Conservation (phyloP, 2,113 vertebrate species). For the Athene noctua region DNA sequence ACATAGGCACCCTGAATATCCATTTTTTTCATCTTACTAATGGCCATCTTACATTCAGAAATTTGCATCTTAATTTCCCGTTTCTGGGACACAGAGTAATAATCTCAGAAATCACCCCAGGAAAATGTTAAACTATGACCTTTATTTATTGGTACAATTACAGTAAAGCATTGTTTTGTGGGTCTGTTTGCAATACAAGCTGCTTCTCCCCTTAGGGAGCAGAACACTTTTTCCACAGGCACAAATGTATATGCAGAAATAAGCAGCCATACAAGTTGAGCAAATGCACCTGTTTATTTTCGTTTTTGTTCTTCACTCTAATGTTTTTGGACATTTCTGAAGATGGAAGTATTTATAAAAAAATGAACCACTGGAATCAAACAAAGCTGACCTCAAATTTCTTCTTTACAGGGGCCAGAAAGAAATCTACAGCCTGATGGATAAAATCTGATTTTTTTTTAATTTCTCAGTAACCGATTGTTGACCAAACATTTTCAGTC, state of each 20-base stretch:
- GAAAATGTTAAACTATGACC: neutral
- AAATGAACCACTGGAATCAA: neutral
- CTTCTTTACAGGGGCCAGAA: neutral
- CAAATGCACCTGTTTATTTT: neutral
- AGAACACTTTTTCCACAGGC: neutral
- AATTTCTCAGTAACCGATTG: neutral
- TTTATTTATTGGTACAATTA: neutral
- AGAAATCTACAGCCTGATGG: neutral
- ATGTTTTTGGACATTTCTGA: neutral
- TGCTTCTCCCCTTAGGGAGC: neutral
- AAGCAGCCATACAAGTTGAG: neutral
- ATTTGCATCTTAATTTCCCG: neutral
- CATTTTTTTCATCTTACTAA: rapidly evolving
- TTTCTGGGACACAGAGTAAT: neutral
- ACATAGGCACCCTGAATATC: neutral
- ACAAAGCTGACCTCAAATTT: neutral
- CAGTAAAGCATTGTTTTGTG: neutral
- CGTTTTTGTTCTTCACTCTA: neutral
- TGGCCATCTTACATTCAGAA: neutral
- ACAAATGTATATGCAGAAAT: slow-evolving; percentile 6
- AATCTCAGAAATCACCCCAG: neutral
- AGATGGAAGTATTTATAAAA: neutral
- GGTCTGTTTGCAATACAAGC: neutral
- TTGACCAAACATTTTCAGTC: neutral
- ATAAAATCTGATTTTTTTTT: neutral